Conservation (phyloP, 2,797 vertebrate genomes). For the Moxostoma hubbsi region DNA sequence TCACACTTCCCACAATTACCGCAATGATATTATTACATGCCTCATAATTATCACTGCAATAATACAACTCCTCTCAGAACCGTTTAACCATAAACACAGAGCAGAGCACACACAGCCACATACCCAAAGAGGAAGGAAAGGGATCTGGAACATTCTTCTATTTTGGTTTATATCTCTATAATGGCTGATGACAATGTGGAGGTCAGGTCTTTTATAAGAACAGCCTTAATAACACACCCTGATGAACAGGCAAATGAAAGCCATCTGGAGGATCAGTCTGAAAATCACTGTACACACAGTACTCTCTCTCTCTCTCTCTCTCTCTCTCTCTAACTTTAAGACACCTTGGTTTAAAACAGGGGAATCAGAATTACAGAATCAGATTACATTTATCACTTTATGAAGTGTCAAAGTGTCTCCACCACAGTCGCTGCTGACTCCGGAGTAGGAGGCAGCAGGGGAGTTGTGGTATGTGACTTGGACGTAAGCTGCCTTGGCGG, state of each 20-base stretch:
- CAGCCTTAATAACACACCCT: slow-evolving; percentile 9
- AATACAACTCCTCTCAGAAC: neutral
- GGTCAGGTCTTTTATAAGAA: slow-evolving; percentile 41
- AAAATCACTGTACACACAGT: slow-evolving; percentile 12
- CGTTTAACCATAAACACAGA: neutral
- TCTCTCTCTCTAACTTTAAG: neutral
- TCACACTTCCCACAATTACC: slow-evolving; percentile 15
- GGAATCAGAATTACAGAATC: too few species aligned
- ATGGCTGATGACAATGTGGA: slow-evolving; percentile 50
- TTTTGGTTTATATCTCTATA: slow-evolving; percentile 34
- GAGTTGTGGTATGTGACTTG: too few species aligned
- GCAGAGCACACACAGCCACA: neutral
- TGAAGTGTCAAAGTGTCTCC: too few species aligned
- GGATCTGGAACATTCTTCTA: slow-evolving; percentile 19
- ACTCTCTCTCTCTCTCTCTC: slow-evolving; percentile 14
- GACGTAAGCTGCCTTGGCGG: too few species aligned
- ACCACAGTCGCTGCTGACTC: too few species aligned
- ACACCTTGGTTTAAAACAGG: neutral
- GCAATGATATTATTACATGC: neutral
- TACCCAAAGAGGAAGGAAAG: slow-evolving; percentile 3
- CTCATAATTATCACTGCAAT: neutral
- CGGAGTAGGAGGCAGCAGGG: too few species aligned
- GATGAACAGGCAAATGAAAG: slow-evolving; percentile 47
- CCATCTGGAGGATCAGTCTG: slow-evolving; percentile 30
- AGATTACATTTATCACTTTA: too few species aligned